phyloP scores from a whole-genome alignment of 1,140 invertebrate genomes.

The Lordiphosa mommai region DNA sequence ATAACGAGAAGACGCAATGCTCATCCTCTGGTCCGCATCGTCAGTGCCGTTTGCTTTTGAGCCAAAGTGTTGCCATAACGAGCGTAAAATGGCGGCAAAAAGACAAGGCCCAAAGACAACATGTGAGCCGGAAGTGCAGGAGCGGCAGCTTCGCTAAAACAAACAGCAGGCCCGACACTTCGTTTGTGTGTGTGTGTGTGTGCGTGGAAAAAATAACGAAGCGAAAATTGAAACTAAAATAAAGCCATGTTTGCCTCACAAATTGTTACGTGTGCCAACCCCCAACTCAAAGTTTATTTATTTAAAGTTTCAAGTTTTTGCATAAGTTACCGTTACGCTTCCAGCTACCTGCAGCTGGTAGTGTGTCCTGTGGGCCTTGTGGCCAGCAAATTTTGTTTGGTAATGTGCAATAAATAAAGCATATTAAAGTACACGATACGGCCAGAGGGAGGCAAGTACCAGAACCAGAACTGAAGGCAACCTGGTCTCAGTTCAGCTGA shows the following conservation, averaged over 20 bases:
- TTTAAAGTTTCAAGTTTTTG: constrained; percentile 71
- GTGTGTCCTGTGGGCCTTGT: not conserved
- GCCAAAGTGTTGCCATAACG: constrained; percentile 76
- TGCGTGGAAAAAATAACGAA: constrained; percentile 65
- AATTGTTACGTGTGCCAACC: constrained; percentile 58
- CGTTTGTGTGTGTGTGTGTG: constrained; percentile 20
- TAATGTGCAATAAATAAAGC: constrained; percentile 56
- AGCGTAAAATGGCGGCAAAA: constrained; percentile 77
- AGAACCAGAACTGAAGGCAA: constrained; percentile 21
- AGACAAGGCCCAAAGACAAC: constrained; percentile 63
- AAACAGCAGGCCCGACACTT: constrained; percentile 40
- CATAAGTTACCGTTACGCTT: constrained; percentile 53
- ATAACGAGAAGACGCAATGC: constrained; percentile 52
- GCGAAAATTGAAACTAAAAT: constrained; percentile 78
- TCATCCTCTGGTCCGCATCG: constrained; percentile 31
- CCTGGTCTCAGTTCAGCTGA: constrained; percentile 40
- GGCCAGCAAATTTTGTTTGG: constrained; percentile 32
- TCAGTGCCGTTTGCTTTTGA: constrained; percentile 68
- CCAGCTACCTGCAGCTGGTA: constrained; percentile 3
- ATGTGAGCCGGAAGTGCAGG: constrained; percentile 19
- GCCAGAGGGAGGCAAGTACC: constrained; percentile 8
- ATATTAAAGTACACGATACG: constrained; percentile 48
- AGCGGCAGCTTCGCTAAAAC: constrained; percentile 58
- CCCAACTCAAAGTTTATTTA: constrained; percentile 64
- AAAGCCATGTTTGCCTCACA: constrained; percentile 74